Evolutionary conservation across 2,888 invertebrate species (phyloP), one percentile per base, ranked within the genome.

Genomic region (Octodonta nipae): DNA sequence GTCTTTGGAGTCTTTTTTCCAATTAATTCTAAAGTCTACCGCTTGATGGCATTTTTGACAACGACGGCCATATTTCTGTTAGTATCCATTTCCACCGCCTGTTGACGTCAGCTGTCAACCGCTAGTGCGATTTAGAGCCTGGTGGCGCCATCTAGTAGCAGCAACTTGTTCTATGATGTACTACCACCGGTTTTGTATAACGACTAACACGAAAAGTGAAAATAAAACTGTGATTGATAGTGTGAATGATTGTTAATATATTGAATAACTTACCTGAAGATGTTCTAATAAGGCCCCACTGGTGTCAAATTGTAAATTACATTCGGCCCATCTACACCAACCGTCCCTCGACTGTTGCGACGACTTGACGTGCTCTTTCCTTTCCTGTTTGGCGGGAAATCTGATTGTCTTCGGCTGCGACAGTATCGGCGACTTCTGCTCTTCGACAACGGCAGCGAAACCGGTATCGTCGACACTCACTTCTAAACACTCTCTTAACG

Each of bases 251-350:
- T 20, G n/a, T 20, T 20, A 20, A 20, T 20, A 20, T 20, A 20
- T 20, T 20, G n/a, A 6, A 20, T 20, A 20, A 6, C 60, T 52
- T 51, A 82, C 83, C 76, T 87, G 86, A 63, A 88, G 71, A 63
- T 88, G 88, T 61, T 87, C 87, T 51, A 87, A 68, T 44, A 88
- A 74, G 58, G 81, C 82, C 34, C 81, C 73, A 61, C 78, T 79
- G 52, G 78, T 77, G 42, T 84, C 84, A 50, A 83, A 81, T 55
- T 75, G 75, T 48, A 70, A 71, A 50, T 73, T 75, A 64, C 88
- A 88, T 53, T 83, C 78, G 56, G 78, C 75, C 88, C 88, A 88
- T 44, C 78, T 70, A 55, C 88, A 88, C 36, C 75, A 63, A 26
- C 56, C 54, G 26, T 59, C 59, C 13, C 41, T 57, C 46, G 40